Base-by-base conservation (phyloP, 1,140 invertebrate genomes). In the Colletes gigas region DNA sequence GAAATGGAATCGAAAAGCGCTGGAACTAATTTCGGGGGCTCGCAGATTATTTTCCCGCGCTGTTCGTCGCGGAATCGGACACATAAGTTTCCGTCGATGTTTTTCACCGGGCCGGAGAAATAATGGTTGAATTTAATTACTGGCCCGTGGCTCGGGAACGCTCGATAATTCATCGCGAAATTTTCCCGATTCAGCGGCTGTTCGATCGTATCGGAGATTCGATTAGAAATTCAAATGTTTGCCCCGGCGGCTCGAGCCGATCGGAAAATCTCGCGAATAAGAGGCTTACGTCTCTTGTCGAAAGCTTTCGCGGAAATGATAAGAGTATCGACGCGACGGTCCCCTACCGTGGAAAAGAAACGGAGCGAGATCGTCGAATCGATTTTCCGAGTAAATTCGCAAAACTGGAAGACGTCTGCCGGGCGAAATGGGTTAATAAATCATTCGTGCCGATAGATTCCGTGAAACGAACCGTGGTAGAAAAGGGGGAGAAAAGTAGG, bases 371-470 rank as follows among this genome's bases (percentile, higher is more conserved):
- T 12, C 39, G n/a, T 50, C 17, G 76, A 21, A 55, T 72, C 69
- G 77, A 80, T 80, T 80, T 75, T 75, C 63, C 52, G 14, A 41
- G 30, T 68, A 77, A 77, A 80, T 86, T 73, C 81, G 78, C 65
- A 52, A 83, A 83, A 82, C 70, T 83, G 47, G 83, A 66, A 30
- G 57, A 73, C 78, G 78, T 83, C 84, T 81, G 72, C 59, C 65
- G 60, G 30, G 41, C 30, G 69, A 77, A 86, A 87, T 83, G 78
- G 84, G 81, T 87, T 87, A 83, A 86, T 87, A 87, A 86, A 87
- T 87, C 85, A 81, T 86, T 68, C 60, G 70, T 39, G 30, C 66
- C 79, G 69, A 82, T 78, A 73, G 75, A 70, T 81, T 55, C 63
- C 12, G 44, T 52, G 8, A 78, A 70, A 60, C 47, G 66, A 9